Evolutionary conservation across 2,888 invertebrate species (phyloP), one percentile per base, ranked within the genome.

Genomic region (Xestia sexstrigata): DNA sequence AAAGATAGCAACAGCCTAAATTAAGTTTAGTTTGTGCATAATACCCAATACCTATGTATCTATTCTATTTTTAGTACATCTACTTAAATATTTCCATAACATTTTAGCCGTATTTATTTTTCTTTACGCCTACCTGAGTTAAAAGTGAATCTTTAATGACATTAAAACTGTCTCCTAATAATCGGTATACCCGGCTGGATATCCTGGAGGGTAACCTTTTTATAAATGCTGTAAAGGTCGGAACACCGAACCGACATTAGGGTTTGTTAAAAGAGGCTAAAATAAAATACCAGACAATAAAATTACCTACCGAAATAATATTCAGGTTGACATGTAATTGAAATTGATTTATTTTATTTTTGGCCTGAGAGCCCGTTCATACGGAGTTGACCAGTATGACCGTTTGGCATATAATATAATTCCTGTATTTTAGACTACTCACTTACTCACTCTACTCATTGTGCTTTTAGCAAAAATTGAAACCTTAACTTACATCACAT

Each of bases 181-280:
- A 42, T 42, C 65, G 42, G 42, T 65, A 70, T 68, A 80, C 65
- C 66, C 76, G 68, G 39, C 62, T 68, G 49, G 58, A 55, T 52
- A 70, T 66, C 63, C 65, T 70, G 60, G 68, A 78, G 55, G 71
- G 62, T 52, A 67, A 76, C 81, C 79, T 82, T 85, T 82, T 75
- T 78, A 75, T 72, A 81, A 78, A 80, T 82, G 76, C 73, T 58
- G 30, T 69, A 84, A 83, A 88, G 88, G 88, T 88, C 79, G 77
- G n/a, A 79, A 86, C 82, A 86, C 13, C 58, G 70, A 79, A 76
- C 70, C 60, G 45, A 26, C 75, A 86, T 85, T 83, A 76, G 58
- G 84, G 78, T 67, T 79, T 62, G 76, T 80, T 81, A 86, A 73
- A 76, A 55, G 60, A 62, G 69, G 26, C 83, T 70, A 70, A 88